Evolutionary conservation across 2,113 vertebrate genomes (phyloP).

Genomic region (Rostratula benghalensis): DNA sequence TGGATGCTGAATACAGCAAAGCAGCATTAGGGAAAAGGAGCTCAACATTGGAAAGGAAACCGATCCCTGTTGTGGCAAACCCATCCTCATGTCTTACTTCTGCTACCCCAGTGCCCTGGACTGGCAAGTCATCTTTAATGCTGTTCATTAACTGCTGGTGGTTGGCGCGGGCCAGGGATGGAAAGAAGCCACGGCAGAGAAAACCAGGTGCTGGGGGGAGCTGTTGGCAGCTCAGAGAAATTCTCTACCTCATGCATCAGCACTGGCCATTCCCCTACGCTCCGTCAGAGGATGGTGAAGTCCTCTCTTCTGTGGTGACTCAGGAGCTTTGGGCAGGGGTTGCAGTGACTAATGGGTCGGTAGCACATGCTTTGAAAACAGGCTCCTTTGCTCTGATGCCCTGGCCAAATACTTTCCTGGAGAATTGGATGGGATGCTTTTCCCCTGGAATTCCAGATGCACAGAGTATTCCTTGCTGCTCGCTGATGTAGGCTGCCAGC

Average conservation of each 20-base stretch:
- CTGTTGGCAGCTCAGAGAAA: not conserved
- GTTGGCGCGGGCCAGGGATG: not conserved
- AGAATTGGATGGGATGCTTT: not conserved
- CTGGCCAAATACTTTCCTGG: slow-evolving; percentile 4
- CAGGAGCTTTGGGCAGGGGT: not conserved
- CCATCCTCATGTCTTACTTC: not conserved
- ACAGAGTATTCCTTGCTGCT: not conserved
- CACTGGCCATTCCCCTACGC: fast-evolving
- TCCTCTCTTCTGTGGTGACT: not conserved
- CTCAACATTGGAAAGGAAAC: not conserved
- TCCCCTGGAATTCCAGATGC: not conserved
- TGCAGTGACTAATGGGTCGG: not conserved
- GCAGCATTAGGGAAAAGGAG: not conserved
- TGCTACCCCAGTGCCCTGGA: fast-evolving
- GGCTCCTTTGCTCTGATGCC: not conserved
- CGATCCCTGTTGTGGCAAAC: not conserved
- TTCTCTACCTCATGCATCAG: not conserved
- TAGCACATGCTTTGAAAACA: not conserved
- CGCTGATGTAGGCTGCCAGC: not conserved
- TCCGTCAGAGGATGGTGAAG: not conserved
- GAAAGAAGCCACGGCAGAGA: not conserved
- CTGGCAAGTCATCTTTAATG: not conserved
- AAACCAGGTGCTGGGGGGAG: not conserved
- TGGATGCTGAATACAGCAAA: not conserved
- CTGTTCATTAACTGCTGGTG: not conserved